Evolutionary conservation across 2,888 invertebrate species (phyloP).

Genomic region (Shargacucullia verbasci): DNA sequence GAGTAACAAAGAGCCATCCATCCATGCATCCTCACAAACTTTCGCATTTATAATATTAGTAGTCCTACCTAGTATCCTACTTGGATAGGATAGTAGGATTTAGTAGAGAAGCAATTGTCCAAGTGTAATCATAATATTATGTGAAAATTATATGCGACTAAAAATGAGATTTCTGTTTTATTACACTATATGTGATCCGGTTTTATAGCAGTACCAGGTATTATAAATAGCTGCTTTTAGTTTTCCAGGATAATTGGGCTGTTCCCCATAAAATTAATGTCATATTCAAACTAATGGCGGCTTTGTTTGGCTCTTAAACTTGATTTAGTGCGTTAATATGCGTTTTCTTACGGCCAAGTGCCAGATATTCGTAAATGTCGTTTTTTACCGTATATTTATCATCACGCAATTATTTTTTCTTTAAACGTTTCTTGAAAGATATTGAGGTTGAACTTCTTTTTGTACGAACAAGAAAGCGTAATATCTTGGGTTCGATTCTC

Average conservation of each 20-base stretch:
- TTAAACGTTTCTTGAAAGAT: no score
- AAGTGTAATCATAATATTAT: background rate
- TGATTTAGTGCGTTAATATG: constrained; percentile 15
- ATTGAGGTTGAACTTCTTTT: no score
- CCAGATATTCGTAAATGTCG: background rate
- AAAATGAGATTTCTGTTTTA: constrained; percentile 18
- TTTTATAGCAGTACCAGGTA: constrained; percentile 31
- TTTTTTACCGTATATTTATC: no score
- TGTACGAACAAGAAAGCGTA: no score
- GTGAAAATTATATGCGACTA: constrained; percentile 16
- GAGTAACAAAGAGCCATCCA: no score
- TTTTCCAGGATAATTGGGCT: constrained; percentile 28
- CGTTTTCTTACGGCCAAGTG: constrained; percentile 17
- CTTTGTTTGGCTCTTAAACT: constrained; percentile 21
- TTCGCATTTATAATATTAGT: no score
- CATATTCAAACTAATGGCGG: constrained; percentile 31
- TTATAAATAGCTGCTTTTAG: constrained; percentile 23
- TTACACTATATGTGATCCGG: constrained; percentile 14
- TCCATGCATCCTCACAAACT: no score
- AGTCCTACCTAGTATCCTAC: no score
- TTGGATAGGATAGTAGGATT: no score
- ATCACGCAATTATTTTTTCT: no score
- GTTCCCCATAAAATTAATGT: constrained; percentile 45
- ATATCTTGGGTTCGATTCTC: no score
- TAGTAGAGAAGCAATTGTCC: background rate